Percentiles rank a stretch among this genome's conserved stretches.
Evolutionary conservation across 2,113 vertebrate species (phyloP).

Genomic region (Machaerirhynchus nigripectus): DNA sequence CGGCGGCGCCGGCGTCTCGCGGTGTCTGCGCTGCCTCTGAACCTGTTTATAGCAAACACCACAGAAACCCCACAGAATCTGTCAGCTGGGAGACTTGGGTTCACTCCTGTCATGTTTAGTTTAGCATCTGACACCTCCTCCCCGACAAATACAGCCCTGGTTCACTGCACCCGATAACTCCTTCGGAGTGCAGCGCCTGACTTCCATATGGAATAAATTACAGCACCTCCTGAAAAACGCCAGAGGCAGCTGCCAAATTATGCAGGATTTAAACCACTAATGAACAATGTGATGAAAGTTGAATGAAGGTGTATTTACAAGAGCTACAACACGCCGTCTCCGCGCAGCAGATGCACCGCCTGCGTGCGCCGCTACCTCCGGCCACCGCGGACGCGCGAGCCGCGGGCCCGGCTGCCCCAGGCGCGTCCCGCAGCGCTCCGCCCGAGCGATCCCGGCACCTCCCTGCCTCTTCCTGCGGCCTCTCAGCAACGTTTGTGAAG

Average conservation of each 20-base stretch:
- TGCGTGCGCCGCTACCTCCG: not conserved
- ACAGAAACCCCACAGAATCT: not conserved
- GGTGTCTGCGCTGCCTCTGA: not conserved
- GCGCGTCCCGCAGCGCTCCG: not conserved
- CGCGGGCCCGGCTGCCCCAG: not conserved
- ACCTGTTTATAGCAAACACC: conserved; percentile 37
- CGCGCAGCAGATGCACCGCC: conserved; percentile 37
- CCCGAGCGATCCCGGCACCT: not conserved
- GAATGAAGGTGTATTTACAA: conserved; percentile 41
- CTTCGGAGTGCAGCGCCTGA: conserved; percentile 34
- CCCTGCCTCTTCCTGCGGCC: not conserved
- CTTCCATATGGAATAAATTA: conserved; percentile 50
- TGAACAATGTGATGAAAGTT: conserved; percentile 48
- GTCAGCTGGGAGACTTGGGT: conserved; percentile 54
- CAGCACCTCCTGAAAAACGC: conserved; percentile 41
- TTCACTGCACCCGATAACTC: conserved; percentile 59
- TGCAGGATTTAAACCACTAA: conserved; percentile 31
- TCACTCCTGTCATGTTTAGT: conserved; percentile 58
- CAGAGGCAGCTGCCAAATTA: conserved; percentile 56
- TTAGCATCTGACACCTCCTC: conserved; percentile 66
- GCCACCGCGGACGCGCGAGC: not conserved
- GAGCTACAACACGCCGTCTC: not conserved
- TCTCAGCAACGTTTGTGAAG: fast-evolving
- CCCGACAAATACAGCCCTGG: conserved; percentile 37
- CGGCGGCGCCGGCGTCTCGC: not conserved